These are phyloP conservation scores for Drosophila kurseongensis DNA, from an alignment of 1,140 invertebrate genomes.

Conservation along the genomic window DNA sequence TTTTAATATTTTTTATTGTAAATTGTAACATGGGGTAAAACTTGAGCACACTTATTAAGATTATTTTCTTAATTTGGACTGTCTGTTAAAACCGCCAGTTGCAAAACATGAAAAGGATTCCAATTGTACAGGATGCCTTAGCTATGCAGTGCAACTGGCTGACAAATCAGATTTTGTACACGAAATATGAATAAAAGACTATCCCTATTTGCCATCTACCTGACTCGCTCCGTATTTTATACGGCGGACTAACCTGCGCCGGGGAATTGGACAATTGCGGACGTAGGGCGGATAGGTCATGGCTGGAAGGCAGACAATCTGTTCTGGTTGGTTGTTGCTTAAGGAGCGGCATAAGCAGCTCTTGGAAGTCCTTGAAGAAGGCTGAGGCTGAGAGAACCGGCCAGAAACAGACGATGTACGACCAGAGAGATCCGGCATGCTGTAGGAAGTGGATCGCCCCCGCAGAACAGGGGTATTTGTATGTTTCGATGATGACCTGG, in stretches of 20 bases:
- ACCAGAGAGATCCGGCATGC: slow-evolving; percentile 53
- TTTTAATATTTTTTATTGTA: background rate
- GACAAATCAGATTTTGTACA: background rate
- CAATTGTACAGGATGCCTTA: background rate
- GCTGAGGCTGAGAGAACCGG: background rate
- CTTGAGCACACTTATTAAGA: background rate
- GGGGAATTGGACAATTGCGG: background rate
- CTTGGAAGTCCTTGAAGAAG: background rate
- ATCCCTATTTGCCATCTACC: slow-evolving; percentile 10
- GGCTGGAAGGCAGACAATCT: slow-evolving; percentile 1
- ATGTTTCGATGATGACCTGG: background rate
- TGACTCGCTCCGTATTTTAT: background rate
- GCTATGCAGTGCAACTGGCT: slow-evolving; percentile 19
- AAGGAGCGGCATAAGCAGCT: background rate
- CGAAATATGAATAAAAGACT: background rate
- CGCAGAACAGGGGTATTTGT: background rate
- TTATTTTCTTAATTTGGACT: background rate
- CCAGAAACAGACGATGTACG: background rate
- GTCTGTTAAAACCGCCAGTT: slow-evolving; percentile 11
- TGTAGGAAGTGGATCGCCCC: slow-evolving; percentile 17
- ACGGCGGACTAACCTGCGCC: background rate
- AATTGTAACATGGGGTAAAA: background rate
- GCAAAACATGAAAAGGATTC: slow-evolving; percentile 2
- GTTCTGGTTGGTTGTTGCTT: background rate
- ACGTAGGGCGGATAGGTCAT: slow-evolving; percentile 24